Base-by-base conservation (phyloP, 2,888 invertebrate genomes). In the Theretra japonica region DNA sequence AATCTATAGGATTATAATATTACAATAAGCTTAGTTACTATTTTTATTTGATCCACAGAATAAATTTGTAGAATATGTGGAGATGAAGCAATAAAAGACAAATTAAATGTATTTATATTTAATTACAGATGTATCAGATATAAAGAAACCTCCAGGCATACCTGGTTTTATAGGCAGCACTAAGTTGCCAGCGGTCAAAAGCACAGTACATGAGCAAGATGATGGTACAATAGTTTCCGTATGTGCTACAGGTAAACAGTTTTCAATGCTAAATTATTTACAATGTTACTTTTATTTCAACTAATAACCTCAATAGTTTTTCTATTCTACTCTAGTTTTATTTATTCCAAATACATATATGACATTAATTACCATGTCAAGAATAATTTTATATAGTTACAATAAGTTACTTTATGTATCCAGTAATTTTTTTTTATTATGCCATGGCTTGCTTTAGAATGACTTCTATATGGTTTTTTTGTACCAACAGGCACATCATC, bases 171-270 rank as follows among this genome's bases (percentile, higher is more conserved):
- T 93, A 82, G 95, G 90, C 2, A 90, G 86, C 4, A 88, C 94
- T 79, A 84, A 91, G 76, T 80, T 94, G 70, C 92, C 95, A 8
- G 90, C 93, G 19, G 87, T 95, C 2, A 89, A 94, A 73, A 96
- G 96, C 15, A 96, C 97, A 33, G 96, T 98, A 1, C 99, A 99
- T 87, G 98, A 99, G 87, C 99, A 99, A 90, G 97, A 97, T 72
- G 99, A 99, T 90, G 98, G 98, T 5, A 97, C 97, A 0, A 97
- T 99, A 81, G 95, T 98, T 77, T 97, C 97, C 11, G 95, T 98
- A 70, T 98, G 98, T 92, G 98, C 98, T 33, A 99, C 99, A 73
- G 95, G 95, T 94, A 83, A 23, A 59, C 19, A 59, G 57, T 73
- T 62, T 25, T 68, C 65, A 57, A 71, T 48, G 21, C 60, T 41